Base-by-base conservation (phyloP, 2,113 vertebrate species). In the Gobio gobio region DNA sequence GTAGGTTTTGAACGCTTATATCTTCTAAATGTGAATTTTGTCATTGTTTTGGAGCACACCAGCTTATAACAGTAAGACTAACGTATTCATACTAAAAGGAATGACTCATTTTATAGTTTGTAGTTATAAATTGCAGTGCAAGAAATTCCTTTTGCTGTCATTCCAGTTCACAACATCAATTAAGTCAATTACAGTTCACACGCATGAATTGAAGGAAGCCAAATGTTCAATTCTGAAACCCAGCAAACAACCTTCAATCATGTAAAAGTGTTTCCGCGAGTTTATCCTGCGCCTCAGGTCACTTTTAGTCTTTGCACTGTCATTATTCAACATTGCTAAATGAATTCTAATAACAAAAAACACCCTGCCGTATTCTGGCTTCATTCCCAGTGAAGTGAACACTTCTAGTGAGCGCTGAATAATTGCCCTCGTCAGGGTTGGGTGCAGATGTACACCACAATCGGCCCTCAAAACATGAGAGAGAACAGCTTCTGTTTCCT, bases 381-480 rank as follows among this genome's bases (percentile, higher is more conserved):
- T 29, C 1, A 18, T 56, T 54, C 63, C 24, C 13, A 43, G 56
- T 13, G 45, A 81, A 58, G 47, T 26, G 70, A 76, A 70, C 74
- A 74, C 61, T 82, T 49, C 33, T 33, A 63, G 75, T 76, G 59
- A 64, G 49, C 33, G 12, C 16, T 13, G 9, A 56, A 58, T 78
- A 77, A 83, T 83, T 83, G 36, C 33, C 82, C 26, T 29, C 14
- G 79, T 86, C 79, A 86, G 43, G 56, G 33, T 63, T 36, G 2
- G 56, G 10, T 61, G n/a, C 58, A 86, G 85, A 75, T 75, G 47
- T 24, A 26, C 33, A 58, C 51, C 61, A 85, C 33, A 70, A 26
- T 43, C 6, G 45, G 40, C 49, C 66, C 66, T 74, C 66, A 24
- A 85, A 81, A 74, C 29, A 58, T n/a, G 59, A 78, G 54, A 80